Evolutionary conservation across 2,113 vertebrate genomes (phyloP).

Genomic region (Rallus limicola): DNA sequence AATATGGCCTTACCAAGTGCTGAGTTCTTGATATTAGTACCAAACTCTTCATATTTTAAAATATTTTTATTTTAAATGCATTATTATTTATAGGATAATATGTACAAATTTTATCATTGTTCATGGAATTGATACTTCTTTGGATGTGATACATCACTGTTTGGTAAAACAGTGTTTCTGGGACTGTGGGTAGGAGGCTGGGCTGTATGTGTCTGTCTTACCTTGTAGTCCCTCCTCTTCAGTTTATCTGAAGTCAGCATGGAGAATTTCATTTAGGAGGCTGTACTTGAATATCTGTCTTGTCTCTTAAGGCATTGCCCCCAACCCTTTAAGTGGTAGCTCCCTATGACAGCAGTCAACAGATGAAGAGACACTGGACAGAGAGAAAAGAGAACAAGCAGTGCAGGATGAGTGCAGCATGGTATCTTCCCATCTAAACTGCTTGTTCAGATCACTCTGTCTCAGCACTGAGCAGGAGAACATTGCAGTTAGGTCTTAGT

Average conservation of each 20-base stretch:
- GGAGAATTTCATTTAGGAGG: not conserved
- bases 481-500: not conserved
- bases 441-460: not conserved
- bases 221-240: not conserved
- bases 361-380: not conserved
- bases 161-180: not conserved
- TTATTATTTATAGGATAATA: not conserved
- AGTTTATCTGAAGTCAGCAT: not conserved
- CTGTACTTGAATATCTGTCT: not conserved
- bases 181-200: not conserved
- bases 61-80: not conserved
- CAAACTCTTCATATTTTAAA: not conserved
- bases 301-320: not conserved
- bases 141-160: not conserved
- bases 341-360: not conserved
- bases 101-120: not conserved
- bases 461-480: not conserved
- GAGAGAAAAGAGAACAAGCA: not conserved
- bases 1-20: not conserved
- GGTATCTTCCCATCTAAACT: not conserved
- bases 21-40: not conserved
- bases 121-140: not conserved
- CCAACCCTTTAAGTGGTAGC: rapidly evolving
- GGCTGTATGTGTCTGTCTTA: not conserved
- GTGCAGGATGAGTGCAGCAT: not conserved